Evolutionary conservation across 2,888 invertebrate species (phyloP).

Genomic region (Ophioninae sp.): DNA sequence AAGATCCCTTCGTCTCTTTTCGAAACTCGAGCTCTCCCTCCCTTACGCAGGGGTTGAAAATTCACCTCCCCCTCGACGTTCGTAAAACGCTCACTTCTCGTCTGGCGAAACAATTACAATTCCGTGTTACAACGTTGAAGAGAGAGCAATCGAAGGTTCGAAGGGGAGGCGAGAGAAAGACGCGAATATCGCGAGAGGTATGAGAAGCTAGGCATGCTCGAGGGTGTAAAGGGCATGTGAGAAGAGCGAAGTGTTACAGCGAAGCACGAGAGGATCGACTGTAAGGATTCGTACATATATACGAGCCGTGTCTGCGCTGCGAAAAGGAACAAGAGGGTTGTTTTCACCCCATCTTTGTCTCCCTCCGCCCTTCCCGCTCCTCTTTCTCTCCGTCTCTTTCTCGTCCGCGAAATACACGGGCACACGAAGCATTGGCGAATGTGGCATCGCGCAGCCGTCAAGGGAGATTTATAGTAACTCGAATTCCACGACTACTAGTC

Average conservation of each 20-base stretch:
- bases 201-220: conserved; percentile 39
- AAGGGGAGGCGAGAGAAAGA: conserved; percentile 14
- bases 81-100: conserved; percentile 71
- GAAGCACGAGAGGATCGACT: conserved; percentile 48
- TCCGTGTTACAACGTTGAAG: conserved; percentile 70
- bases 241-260: conserved; percentile 31
- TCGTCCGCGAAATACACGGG: conserved; percentile 64
- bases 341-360: conserved; percentile 65
- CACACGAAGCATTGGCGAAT: conserved; percentile 62
- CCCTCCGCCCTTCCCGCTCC: conserved; percentile 64
- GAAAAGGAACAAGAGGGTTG: conserved; percentile 47
- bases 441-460: conserved; percentile 80
- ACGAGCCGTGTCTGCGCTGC: conserved; percentile 15
- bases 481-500: conserved; percentile 81
- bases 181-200: conserved; percentile 2
- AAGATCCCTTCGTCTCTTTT: conserved; percentile 40
- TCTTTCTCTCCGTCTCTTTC: conserved; percentile 66
- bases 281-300: conserved; percentile 40
- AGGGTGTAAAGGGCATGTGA: conserved; percentile 46
- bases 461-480: conserved; percentile 81
- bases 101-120: conserved; percentile 78
- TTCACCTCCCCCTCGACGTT: conserved; percentile 43
- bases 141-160: conserved; percentile 44
- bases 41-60: conserved; percentile 38
- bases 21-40: conserved; percentile 46